phyloP scores from a whole-genome alignment of 2,888 invertebrate genomes.

The Corbicula japonica region DNA sequence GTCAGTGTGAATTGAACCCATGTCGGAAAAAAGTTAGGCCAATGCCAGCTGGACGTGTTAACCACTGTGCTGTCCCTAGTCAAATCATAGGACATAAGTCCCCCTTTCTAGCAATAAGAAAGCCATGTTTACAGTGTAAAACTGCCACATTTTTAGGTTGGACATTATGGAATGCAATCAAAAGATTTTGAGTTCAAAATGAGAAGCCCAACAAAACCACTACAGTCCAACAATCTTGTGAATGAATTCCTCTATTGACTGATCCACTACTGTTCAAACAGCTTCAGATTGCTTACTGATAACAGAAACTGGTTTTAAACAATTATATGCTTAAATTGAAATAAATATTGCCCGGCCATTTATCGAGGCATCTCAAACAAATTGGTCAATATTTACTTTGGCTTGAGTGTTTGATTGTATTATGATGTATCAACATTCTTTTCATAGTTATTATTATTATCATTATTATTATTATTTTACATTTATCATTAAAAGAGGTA shows the following conservation, averaged over 20 bases:
- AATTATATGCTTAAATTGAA: conserved; percentile 13
- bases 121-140: too few relatives aligned
- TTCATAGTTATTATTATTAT: too few relatives aligned
- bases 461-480: too few relatives aligned
- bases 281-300: conserved; percentile 8
- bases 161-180: conserved; percentile 13
- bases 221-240: not conserved
- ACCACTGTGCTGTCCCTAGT: too few relatives aligned
- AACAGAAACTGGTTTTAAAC: conserved; percentile 13
- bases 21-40: too few relatives aligned
- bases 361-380: conserved; percentile 1
- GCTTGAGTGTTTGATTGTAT: conserved; percentile 4
- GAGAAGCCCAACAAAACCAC: not conserved
- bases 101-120: too few relatives aligned
- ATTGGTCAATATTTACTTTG: conserved; percentile 20
- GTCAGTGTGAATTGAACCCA: too few relatives aligned
- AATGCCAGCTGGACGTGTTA: too few relatives aligned
- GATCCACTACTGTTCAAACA: conserved; percentile 16
- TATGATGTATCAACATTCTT: too few relatives aligned
- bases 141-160: too few relatives aligned
- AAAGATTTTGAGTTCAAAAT: conserved; percentile 8
- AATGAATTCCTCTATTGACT: conserved; percentile 14
- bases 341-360: not conserved
- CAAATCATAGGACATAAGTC: too few relatives aligned
- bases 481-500: too few relatives aligned